Base-by-base conservation (phyloP, 2,888 invertebrate species). In the Athripsodes cinereus region DNA sequence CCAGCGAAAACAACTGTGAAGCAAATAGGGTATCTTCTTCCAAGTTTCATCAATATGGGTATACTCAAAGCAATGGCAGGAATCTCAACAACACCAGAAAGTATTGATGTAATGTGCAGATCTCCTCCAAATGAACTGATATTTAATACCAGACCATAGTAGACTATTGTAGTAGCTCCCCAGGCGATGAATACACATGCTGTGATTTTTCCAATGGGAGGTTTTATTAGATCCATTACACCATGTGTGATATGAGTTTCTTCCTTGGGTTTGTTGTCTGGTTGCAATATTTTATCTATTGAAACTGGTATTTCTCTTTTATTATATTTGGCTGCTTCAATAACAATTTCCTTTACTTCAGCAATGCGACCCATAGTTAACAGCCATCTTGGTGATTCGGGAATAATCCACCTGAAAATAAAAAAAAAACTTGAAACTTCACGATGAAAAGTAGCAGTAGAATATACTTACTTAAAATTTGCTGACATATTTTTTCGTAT, bases 321-420 rank as follows among this genome's bases (percentile, higher is more conserved):
- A 70, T 90, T 90, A 65, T 83, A 81, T 58, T 75, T 79, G 0
- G 87, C 84, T 1, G 86, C 88, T 66, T 78, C 79, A 67, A 83
- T 78, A 40, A 89, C 71, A 53, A 89, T 83, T 26, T 70, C 72
- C 68, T 84, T 81, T 1, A 88, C 86, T 73, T 88, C 85, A 60
- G 84, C 81, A n/a, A 82, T 82, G 63, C 82, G 81, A 21, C 87
- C 88, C 78, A 86, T 84, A 40, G 86, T 85, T 53, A 89, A 71
- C 31, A 89, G 72, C 90, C 90, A 90, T 68, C 88, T 78, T 1
- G 90, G 90, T 1, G 89, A 89, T 78, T 90, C 89, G n/a, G 89
- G 88, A 57, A 89, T 72, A 34, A 88, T 75, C 73, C 85, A 87
- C 85, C 89, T 89, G 69, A 13, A 40, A n/a, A n/a, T n/a, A n/a